These are phyloP conservation scores for Hemicentrotus pulcherrimus DNA, from an alignment of 35 echinoderm and acorn worm species.

Conservation along the genomic window DNA sequence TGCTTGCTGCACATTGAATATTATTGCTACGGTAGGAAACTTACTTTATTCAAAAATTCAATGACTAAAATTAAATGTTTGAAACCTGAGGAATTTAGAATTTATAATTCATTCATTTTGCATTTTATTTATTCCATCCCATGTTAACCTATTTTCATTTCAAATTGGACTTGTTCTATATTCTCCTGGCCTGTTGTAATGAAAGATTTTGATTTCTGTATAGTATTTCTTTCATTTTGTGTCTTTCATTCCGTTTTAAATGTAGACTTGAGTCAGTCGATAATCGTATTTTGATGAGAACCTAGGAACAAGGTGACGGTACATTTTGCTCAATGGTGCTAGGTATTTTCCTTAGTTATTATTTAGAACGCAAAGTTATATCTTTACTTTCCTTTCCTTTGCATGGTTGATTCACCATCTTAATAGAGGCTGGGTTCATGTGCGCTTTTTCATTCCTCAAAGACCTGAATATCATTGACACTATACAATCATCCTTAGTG, in stretches of 20 bases:
- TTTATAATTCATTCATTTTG: background rate
- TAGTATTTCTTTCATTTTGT: background rate
- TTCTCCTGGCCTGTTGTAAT: background rate
- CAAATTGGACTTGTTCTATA: background rate
- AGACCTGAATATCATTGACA: no score
- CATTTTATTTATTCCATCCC: background rate
- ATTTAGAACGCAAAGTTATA: no score
- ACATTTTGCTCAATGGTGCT: no score
- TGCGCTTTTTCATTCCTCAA: no score
- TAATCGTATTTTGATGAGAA: background rate
- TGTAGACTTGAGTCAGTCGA: background rate
- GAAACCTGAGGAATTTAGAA: background rate
- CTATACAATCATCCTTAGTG: no score
- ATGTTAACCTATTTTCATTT: background rate
- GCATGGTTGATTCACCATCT: no score
- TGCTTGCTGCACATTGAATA: background rate
- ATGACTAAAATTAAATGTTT: background rate
- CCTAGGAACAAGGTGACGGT: no score
- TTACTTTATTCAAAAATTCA: background rate
- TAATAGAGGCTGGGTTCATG: no score
- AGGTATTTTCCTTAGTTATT: no score
- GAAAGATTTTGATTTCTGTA: background rate
- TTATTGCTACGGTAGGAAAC: background rate
- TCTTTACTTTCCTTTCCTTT: no score
- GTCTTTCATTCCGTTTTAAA: background rate